Evolutionary conservation across 2,888 invertebrate species (phyloP).

Genomic region (Mechanitis mazaeus): DNA sequence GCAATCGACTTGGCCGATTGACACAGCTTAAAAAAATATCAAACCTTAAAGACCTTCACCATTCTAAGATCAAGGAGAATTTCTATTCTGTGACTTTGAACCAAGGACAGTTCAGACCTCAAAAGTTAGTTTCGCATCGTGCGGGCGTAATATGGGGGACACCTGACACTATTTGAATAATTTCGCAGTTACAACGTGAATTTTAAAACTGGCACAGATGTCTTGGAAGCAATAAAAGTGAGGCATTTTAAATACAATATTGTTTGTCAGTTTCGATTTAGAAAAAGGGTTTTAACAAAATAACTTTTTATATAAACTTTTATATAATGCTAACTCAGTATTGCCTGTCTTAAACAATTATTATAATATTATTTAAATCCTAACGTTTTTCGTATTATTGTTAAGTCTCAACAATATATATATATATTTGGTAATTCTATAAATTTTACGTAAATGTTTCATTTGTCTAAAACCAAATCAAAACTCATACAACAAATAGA

Average conservation of each 20-base stretch:
- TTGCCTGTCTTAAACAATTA: no score
- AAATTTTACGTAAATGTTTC: no score
- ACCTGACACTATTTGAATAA: slow-evolving; percentile 69
- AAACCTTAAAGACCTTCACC: slow-evolving; percentile 1
- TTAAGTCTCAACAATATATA: no score
- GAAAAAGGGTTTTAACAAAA: slow-evolving; percentile 7
- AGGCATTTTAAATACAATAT: slow-evolving; percentile 35
- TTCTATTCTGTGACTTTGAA: slow-evolving; percentile 27
- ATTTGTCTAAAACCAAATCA: no score
- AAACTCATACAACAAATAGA: no score
- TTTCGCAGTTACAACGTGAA: slow-evolving; percentile 61
- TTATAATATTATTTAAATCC: no score
- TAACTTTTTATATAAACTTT: background rate
- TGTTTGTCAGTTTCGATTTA: slow-evolving; percentile 18
- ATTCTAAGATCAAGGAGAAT: slow-evolving; percentile 18
- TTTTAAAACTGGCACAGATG: slow-evolving; percentile 59
- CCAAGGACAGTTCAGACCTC: slow-evolving; percentile 38
- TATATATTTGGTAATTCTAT: no score
- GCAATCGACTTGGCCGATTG: slow-evolving; percentile 37
- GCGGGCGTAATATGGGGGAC: slow-evolving; percentile 50
- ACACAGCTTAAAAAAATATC: slow-evolving; percentile 31
- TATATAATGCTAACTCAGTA: no score
- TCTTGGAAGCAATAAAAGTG: slow-evolving; percentile 51
- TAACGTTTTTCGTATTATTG: no score
- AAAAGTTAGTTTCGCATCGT: slow-evolving; percentile 44